Evolutionary conservation across 2,888 invertebrate species (phyloP).

Genomic region (Epicampocera succincta): DNA sequence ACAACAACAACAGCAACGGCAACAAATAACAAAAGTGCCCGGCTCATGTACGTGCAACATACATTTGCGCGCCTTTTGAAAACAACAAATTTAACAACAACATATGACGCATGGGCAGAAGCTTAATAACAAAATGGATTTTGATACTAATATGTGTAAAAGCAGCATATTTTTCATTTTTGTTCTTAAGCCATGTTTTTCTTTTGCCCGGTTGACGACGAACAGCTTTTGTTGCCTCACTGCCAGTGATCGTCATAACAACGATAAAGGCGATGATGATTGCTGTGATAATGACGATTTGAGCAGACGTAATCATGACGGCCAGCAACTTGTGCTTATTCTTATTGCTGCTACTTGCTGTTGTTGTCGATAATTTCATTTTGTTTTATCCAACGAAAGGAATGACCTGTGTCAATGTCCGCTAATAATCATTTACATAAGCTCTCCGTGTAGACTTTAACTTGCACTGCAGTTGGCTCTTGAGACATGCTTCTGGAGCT

Average conservation of each 20-base stretch:
- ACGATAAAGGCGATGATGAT: slow-evolving; percentile 27
- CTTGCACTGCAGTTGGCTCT: slow-evolving; percentile 31
- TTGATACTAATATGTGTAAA: slow-evolving; percentile 56
- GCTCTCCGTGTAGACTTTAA: slow-evolving; percentile 51
- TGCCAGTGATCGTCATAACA: slow-evolving; percentile 75
- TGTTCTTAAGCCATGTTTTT: slow-evolving; percentile 13
- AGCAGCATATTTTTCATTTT: slow-evolving; percentile 32
- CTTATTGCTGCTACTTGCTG: slow-evolving; percentile 36
- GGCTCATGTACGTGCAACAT: slow-evolving; percentile 54
- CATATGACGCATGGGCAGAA: slow-evolving; percentile 63
- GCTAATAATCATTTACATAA: slow-evolving; percentile 71
- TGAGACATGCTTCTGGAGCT: slow-evolving; percentile 40
- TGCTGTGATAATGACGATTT: slow-evolving; percentile 22
- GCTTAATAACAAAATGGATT: slow-evolving; percentile 54
- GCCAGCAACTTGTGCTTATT: slow-evolving; percentile 41
- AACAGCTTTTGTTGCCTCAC: slow-evolving; percentile 66
- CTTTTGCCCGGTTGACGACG: slow-evolving; percentile 49
- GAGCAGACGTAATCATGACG: slow-evolving; percentile 42
- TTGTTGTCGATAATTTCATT: slow-evolving; percentile 43
- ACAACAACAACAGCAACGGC: no score
- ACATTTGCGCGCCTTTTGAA: slow-evolving; percentile 70
- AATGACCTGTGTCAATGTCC: slow-evolving; percentile 72
- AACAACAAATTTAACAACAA: slow-evolving; percentile 66
- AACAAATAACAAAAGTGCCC: slow-evolving; percentile 37
- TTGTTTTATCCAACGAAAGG: slow-evolving; percentile 41